These are phyloP conservation scores for Tarsius wallacei DNA, from an alignment of 2,797 vertebrate genomes.

Conservation along the genomic window DNA sequence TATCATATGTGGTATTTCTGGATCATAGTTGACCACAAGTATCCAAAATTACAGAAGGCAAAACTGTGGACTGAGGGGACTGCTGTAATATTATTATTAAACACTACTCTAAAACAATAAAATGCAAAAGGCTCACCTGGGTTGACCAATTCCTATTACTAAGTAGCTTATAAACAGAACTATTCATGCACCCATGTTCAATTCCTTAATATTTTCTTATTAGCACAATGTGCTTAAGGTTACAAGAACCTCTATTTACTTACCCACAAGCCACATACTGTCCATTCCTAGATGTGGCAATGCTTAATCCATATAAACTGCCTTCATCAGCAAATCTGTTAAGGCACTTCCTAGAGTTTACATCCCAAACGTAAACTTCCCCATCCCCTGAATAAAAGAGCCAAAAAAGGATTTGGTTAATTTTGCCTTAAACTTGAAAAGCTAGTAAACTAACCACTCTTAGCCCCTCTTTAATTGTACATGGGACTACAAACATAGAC, in stretches of 20 bases:
- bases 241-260: conserved; percentile 80
- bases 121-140: neutral
- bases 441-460: conserved; percentile 38
- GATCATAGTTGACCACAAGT: neutral
- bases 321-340: conserved; percentile 93
- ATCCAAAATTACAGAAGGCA: neutral
- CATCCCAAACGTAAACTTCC: conserved; percentile 93
- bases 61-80: neutral
- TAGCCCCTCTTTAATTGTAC: neutral
- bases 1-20: neutral
- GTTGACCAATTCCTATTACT: neutral
- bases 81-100: conserved; percentile 9
- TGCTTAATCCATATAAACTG: conserved; percentile 90
- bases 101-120: neutral
- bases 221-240: neutral
- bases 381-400: conserved; percentile 88
- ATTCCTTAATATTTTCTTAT: conserved; percentile 7
- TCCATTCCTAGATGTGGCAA: conserved; percentile 91
- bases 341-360: conserved; percentile 91
- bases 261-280: conserved; percentile 93
- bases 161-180: conserved; percentile 2
- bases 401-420: neutral
- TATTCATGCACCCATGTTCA: neutral
- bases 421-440: conserved; percentile 59
- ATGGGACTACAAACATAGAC: neutral